Percentiles rank a stretch among this genome's conserved stretches.
Evolutionary conservation across 2,888 invertebrate genomes (phyloP).

Genomic region (Cataglyphis altisquamis): DNA sequence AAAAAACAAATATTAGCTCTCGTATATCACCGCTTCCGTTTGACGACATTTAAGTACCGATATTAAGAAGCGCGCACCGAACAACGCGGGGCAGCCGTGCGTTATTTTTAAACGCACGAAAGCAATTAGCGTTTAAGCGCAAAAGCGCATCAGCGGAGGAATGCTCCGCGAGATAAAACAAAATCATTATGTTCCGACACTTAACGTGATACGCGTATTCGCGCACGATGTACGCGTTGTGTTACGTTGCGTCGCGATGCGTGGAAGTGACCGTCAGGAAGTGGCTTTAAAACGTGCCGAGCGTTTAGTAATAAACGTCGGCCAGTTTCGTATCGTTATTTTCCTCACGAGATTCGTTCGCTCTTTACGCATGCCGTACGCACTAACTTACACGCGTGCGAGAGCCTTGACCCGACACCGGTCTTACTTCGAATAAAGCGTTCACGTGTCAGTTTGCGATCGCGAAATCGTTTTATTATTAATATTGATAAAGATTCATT

Average conservation of each 20-base stretch:
- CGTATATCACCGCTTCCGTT: conserved; percentile 4
- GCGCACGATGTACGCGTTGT: conserved; percentile 21
- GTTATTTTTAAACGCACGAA: conserved; percentile 38
- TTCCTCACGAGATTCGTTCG: conserved; percentile 68
- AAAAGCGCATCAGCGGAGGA: conserved; percentile 30
- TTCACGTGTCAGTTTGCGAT: conserved; percentile 12
- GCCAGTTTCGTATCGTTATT: conserved; percentile 24
- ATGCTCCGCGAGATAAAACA: conserved; percentile 22
- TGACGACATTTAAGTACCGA: neutral
- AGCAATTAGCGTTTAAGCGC: conserved; percentile 45
- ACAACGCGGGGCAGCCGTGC: neutral
- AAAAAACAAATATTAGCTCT: neutral
- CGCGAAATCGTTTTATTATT: conserved; percentile 53
- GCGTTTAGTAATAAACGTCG: conserved; percentile 73
- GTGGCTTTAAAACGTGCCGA: conserved; percentile 74
- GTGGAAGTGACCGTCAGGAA: conserved; percentile 62
- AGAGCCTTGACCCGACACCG: conserved; percentile 57
- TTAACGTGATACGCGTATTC: conserved; percentile 55
- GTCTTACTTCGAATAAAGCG: conserved; percentile 9
- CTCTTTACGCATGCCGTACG: conserved; percentile 54
- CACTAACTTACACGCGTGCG: conserved; percentile 38
- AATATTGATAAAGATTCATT: conserved; percentile 53
- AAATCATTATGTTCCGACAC: conserved; percentile 60
- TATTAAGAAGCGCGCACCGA: neutral
- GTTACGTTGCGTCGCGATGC: neutral